Conservation (phyloP, 2,113 vertebrate genomes). For the Rhinoptilus africanus region DNA sequence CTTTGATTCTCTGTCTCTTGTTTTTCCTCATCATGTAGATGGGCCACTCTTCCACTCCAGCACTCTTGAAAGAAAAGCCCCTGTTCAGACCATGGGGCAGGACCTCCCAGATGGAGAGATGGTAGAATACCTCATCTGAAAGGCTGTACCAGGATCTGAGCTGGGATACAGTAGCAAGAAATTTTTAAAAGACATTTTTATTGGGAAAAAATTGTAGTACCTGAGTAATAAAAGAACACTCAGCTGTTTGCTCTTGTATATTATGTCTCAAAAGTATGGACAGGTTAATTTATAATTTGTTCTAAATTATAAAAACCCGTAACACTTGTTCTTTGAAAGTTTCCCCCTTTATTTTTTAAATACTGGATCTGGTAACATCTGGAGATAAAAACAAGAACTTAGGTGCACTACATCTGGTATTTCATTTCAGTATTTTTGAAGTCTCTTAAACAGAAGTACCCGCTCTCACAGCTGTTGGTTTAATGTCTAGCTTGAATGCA, state of each 20-base stretch:
- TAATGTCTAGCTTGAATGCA: conserved; percentile 1
- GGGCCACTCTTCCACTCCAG: conserved; percentile 75
- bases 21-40: conserved; percentile 64
- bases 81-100: conserved; percentile 74
- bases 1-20: conserved; percentile 36
- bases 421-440: conserved; percentile 52
- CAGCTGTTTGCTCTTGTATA: conserved; percentile 67
- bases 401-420: conserved; percentile 49
- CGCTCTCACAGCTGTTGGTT: conserved; percentile 30
- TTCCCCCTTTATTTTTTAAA: conserved; percentile 34
- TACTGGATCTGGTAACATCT: conserved; percentile 54
- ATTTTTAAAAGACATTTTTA: conserved; percentile 68
- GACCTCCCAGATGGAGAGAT: conserved; percentile 80
- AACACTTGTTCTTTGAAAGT: conserved; percentile 44
- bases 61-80: conserved; percentile 79
- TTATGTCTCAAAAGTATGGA: conserved; percentile 67
- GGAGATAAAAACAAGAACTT: conserved; percentile 38
- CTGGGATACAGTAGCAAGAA: conserved; percentile 60
- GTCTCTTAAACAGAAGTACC: conserved; percentile 1
- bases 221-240: conserved; percentile 68
- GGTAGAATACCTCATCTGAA: conserved; percentile 86
- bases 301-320: conserved; percentile 58
- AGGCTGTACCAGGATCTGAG: conserved; percentile 22
- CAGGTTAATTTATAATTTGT: conserved; percentile 73
- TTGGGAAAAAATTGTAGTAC: conserved; percentile 60